Evolutionary conservation across 2,113 vertebrate genomes (phyloP), one percentile per base, ranked within the genome.

Genomic region (Podarcis muralis): DNA sequence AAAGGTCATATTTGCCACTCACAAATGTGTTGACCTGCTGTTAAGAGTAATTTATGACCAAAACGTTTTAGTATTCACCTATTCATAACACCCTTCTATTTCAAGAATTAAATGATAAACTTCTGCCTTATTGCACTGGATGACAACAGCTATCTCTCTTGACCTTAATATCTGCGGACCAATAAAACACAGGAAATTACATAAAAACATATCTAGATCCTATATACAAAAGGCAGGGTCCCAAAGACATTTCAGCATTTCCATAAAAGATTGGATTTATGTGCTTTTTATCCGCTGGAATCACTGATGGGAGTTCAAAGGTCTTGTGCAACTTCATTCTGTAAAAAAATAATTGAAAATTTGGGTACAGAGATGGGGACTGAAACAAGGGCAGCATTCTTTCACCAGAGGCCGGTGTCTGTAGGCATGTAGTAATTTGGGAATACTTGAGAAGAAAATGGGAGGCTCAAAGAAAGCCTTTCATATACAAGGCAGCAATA

Each of bases 291-390:
- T 93, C 85, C 78, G 87, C 84, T 90, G 92, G 88, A 93, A 92
- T 92, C 90, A 85, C 43, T 84, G 71, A 35, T 65, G 90, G 93
- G 87, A 93, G 90, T 93, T 94, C 93, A 94, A 94, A 94, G 76
- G 88, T 91, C 81, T 94, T 94, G 92, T 85, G 88, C 88, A 94
- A 92, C 95, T 95, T 94, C 92, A 92, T 94, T 94, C 90, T 93
- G 90, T 86, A 81, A 89, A 90, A 81, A 86, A 89, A 91, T 91
- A 94, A 94, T 94, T 84, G 93, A 94, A 93, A 88, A 43, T 92
- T 94, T 94, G 83, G 90, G 88, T 94, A 93, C 91, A 93, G 86
- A 89, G 90, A 94, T 91, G 93, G 92, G 91, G 93, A 93, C 71
- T 91, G 88, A 93, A 88, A 88, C 90, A 90, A 93, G 84, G 88